Percentiles rank a stretch among this genome's conserved stretches.
These are phyloP conservation scores for Psilanteris sp. DNA, from an alignment of 1,140 invertebrate genomes.

Conservation along the genomic window DNA sequence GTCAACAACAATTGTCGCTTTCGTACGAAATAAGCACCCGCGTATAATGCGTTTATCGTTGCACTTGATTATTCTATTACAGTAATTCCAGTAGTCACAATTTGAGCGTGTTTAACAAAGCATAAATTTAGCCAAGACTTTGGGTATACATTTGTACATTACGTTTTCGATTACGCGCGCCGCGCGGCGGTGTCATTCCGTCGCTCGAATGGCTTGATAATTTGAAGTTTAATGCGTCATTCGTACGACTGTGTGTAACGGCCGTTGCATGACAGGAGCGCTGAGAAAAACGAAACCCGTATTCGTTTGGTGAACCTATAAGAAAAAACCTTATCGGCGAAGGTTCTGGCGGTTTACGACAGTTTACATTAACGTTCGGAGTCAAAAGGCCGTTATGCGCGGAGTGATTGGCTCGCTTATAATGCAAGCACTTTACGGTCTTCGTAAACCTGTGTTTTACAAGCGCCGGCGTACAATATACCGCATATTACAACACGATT, in stretches of 20 bases:
- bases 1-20: too few relatives aligned
- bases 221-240: constrained; percentile 23
- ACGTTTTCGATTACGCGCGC: constrained; percentile 15
- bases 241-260: constrained; percentile 17
- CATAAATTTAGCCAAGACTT: constrained; percentile 7
- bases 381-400: constrained; percentile 27
- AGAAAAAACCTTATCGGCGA: constrained; percentile 23
- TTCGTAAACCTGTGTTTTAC: constrained; percentile 52
- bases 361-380: constrained; percentile 24
- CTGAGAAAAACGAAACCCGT: constrained; percentile 12
- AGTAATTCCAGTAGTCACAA: constrained; percentile 19
- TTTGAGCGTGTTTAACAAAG: constrained; percentile 4
- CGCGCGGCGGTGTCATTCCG: constrained; percentile 10
- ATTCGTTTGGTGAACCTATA: constrained; percentile 21
- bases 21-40: too few relatives aligned
- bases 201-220: constrained; percentile 30
- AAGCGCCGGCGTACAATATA: constrained; percentile 18
- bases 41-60: too few relatives aligned
- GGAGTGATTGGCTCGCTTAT: constrained; percentile 37
- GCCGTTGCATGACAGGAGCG: constrained; percentile 1
- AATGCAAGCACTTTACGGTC: constrained; percentile 46
- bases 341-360: constrained; percentile 31
- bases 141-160: constrained; percentile 18
- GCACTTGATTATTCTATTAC: too few relatives aligned
- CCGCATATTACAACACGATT: constrained; percentile 8